Conservation (phyloP, 2,797 vertebrate genomes). For the Cephalopachus bancanus region DNA sequence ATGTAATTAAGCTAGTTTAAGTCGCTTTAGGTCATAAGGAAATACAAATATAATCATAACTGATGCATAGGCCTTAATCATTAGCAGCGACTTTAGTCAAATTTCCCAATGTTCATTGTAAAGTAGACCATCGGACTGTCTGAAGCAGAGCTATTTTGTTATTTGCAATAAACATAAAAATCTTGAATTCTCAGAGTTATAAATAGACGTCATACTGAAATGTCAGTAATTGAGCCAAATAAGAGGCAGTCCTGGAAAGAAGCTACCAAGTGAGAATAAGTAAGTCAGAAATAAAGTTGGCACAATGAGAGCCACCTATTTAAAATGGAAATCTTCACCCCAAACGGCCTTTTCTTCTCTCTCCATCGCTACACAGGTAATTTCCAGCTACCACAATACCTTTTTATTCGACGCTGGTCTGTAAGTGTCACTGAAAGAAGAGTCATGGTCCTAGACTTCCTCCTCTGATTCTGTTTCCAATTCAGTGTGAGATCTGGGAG, state of each 20-base stretch:
- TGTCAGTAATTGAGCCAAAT: slow-evolving; percentile 32
- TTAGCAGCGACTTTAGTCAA: slow-evolving; percentile 33
- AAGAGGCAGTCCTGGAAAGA: not conserved
- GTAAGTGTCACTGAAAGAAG: not conserved
- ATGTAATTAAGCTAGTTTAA: slow-evolving; percentile 20
- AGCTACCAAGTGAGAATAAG: not conserved
- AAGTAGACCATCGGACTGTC: not conserved
- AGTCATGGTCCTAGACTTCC: not conserved
- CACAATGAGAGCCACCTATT: not conserved
- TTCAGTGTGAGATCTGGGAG: not conserved
- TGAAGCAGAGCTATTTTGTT: slow-evolving; percentile 7
- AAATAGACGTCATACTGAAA: slow-evolving; percentile 43
- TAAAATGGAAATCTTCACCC: not conserved
- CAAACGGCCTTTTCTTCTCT: not conserved
- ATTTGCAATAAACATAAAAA: no score
- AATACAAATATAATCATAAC: slow-evolving; percentile 56
- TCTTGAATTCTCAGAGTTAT: slow-evolving; percentile 14
- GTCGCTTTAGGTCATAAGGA: slow-evolving; percentile 43
- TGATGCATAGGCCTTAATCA: not conserved
- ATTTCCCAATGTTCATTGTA: not conserved
- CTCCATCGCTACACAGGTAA: no score
- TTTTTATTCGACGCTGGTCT: not conserved
- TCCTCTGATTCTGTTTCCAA: not conserved
- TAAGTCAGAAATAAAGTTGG: slow-evolving; percentile 1
- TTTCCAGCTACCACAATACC: not conserved